Percentiles rank a stretch among this genome's conserved stretches.
phyloP scores from a whole-genome alignment of 2,888 invertebrate genomes.

The Iselma pallidipennis region DNA sequence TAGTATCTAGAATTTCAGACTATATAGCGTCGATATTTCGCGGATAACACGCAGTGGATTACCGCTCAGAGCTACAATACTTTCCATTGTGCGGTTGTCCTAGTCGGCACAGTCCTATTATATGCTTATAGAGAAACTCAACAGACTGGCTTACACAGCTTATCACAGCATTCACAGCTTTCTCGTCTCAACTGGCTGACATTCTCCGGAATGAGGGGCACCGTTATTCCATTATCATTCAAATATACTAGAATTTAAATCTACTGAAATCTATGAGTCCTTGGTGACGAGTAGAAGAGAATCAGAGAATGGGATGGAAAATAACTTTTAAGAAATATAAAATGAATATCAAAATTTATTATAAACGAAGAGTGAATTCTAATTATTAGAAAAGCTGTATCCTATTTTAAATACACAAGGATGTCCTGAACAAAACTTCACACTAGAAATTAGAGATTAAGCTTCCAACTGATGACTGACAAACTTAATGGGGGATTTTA shows the following conservation, averaged over 20 bases:
- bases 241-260: conserved; percentile 47
- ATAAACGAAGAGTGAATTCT: conserved; percentile 35
- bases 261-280: conserved; percentile 36
- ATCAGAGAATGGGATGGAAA: conserved; percentile 6
- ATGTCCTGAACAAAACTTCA: conserved; percentile 14
- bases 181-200: conserved; percentile 40
- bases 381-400: conserved; percentile 18
- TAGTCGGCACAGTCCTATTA: conserved; percentile 31
- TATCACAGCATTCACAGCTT: conserved; percentile 47
- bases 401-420: conserved; percentile 13
- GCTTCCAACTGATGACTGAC: background rate
- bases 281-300: conserved; percentile 22
- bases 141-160: conserved; percentile 45
- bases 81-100: conserved; percentile 36
- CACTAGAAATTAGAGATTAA: conserved; percentile 1
- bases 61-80: conserved; percentile 27
- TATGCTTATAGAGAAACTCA: conserved; percentile 39
- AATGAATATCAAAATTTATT: conserved; percentile 43
- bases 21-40: conserved; percentile 8
- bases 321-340: conserved; percentile 29
- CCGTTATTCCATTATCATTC: conserved; percentile 49
- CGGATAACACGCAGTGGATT: conserved; percentile 23
- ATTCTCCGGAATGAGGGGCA: conserved; percentile 39
- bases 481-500: conserved; percentile 16
- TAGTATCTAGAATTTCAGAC: conserved; percentile 11